Percentiles rank a stretch among this genome's conserved stretches.
Evolutionary conservation across 2,113 vertebrate genomes (phyloP).

Genomic region (Ctenodactylus gundi): DNA sequence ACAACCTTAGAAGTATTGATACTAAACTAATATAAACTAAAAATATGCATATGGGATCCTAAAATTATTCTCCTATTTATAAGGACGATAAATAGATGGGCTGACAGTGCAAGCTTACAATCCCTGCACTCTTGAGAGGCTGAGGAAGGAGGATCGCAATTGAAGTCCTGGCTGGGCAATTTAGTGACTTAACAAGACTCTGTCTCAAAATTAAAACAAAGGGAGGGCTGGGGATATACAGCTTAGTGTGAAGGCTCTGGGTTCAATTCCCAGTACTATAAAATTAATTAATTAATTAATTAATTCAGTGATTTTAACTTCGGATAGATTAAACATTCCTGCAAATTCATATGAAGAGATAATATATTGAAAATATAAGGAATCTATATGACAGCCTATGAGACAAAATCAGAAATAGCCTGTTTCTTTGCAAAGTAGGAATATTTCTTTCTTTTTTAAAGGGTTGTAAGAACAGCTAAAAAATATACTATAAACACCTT

Average conservation of each 20-base stretch:
- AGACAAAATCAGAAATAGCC: background rate
- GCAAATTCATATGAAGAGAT: conserved; percentile 3
- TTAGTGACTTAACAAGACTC: too few species aligned
- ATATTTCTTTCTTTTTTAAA: conserved; percentile 2
- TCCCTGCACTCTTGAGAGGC: too few species aligned
- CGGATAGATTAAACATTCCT: background rate
- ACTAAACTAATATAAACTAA: background rate
- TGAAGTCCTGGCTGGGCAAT: too few species aligned
- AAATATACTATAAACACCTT: background rate
- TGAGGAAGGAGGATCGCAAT: too few species aligned
- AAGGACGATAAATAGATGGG: background rate
- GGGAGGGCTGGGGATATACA: too few species aligned
- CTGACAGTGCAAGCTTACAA: too few species aligned
- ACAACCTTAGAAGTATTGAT: background rate
- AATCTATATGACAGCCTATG: background rate
- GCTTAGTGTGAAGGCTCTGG: too few species aligned
- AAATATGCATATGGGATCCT: background rate
- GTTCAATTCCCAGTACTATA: too few species aligned
- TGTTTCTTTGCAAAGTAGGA: background rate
- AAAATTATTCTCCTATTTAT: background rate
- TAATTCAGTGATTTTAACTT: background rate
- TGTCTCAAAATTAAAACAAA: too few species aligned
- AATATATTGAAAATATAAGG: background rate
- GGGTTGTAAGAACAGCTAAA: background rate
- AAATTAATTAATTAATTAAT: too few species aligned